Base-by-base conservation (phyloP, 2,797 vertebrate species). In the Danio choprae region DNA sequence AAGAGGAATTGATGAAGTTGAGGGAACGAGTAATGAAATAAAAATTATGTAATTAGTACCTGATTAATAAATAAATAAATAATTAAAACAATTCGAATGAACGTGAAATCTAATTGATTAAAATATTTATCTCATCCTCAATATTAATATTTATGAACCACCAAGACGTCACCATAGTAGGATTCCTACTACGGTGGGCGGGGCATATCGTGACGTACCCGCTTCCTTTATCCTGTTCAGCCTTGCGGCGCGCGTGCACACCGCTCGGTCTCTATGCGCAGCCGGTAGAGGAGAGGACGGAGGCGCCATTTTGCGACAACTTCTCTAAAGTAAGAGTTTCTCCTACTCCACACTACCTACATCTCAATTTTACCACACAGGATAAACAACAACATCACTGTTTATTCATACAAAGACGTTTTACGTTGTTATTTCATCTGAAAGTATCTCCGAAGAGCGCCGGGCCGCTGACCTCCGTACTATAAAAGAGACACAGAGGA, bases 281-380 rank as follows among this genome's bases (percentile, higher is more conserved):
- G 62, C 69, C 87, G 88, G 86, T 62, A 71, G 86, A 64, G 81
- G 87, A 75, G 73, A 77, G 71, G 84, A 86, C 67, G 62, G 83
- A 88, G 86, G 88, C 92, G 93, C 95, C 94, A 94, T 95, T 86
- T 95, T 94, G 71, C 6, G 78, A 84, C 70, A 65, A 48, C 7
- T 77, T 64, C 50, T 48, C 10, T 64, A 18, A 69, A 67, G 85
- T 86, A 84, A 83, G 85, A 36, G 13, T 55, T 63, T 56, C 5
- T 0, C 3, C 44, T 0, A 20, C 18, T 1, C 64, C 5, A 2
- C 16, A 36, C 10, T 6, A 3, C 2, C 4, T 9, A 60, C 13
- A 13, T 3, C 4, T 40, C 22, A 5, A 3, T 53, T 0, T 53
- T 7, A 9, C 13, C 0, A 1, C 18, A 2, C 1, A 29, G 0